Evolutionary conservation across 1,140 invertebrate genomes (phyloP).

Genomic region (Cotesia typhae): DNA sequence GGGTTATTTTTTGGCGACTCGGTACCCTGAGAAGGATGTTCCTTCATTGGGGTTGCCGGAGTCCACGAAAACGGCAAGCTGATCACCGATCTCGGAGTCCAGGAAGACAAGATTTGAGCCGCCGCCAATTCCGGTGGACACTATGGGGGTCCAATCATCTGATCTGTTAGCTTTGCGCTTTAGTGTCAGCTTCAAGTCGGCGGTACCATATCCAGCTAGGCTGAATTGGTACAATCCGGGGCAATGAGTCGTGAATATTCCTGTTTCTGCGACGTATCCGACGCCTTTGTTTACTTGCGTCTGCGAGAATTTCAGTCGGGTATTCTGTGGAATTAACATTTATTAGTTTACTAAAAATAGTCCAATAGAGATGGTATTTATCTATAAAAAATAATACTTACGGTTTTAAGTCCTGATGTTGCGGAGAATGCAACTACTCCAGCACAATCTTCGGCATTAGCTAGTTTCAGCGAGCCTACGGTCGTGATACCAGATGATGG

Average conservation of each 20-base stretch:
- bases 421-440: constrained; percentile 64
- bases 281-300: constrained; percentile 64
- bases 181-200: constrained; percentile 54
- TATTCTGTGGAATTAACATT: constrained; percentile 46
- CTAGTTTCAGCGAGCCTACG: constrained; percentile 57
- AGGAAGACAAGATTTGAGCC: constrained; percentile 60
- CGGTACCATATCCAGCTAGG: constrained; percentile 61
- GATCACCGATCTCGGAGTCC: constrained; percentile 60
- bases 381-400: constrained; percentile 38
- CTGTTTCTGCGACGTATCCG: constrained; percentile 63
- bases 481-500: constrained; percentile 56
- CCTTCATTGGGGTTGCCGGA: constrained; percentile 52
- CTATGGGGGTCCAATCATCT: constrained; percentile 55
- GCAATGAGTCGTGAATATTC: constrained; percentile 66
- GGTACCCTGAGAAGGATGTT: constrained; percentile 62
- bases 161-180: constrained; percentile 58
- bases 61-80: constrained; percentile 59
- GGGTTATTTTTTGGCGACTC: constrained; percentile 59
- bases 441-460: constrained; percentile 61
- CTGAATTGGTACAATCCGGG: constrained; percentile 67
- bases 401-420: constrained; percentile 49
- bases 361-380: too few species aligned
- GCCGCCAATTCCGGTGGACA: constrained; percentile 53
- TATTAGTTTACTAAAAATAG: neutral
- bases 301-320: constrained; percentile 48